Conservation (phyloP, 2,113 vertebrate genomes). For the Chlorocebus sabaeus region DNA sequence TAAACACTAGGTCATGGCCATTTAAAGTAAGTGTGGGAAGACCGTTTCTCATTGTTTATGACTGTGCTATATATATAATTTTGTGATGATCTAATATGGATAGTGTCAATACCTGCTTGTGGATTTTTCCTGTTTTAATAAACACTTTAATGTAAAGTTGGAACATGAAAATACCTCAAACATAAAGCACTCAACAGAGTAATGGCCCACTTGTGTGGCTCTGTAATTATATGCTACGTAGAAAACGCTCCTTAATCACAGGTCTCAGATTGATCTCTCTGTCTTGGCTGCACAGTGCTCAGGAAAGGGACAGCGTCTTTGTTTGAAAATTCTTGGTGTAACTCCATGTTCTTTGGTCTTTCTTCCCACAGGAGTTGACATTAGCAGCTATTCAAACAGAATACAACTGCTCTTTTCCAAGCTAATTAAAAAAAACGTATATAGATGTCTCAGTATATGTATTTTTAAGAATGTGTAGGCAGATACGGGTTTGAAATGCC, state of each 20-base stretch:
- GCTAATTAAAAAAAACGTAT: neutral
- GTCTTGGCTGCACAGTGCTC: neutral
- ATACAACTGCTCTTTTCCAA: constrained; percentile 8
- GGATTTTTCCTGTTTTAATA: constrained; percentile 37
- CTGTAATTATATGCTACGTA: neutral
- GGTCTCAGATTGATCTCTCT: neutral
- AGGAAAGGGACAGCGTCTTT: neutral
- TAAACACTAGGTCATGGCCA: neutral
- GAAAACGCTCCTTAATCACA: constrained; percentile 37
- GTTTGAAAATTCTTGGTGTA: neutral
- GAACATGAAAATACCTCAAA: constrained; percentile 10
- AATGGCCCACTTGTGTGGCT: constrained; percentile 23
- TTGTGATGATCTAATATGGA: constrained; percentile 55
- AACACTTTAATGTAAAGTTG: constrained; percentile 45
- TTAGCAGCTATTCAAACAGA: constrained; percentile 54
- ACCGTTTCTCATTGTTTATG: neutral
- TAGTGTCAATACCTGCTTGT: constrained; percentile 15
- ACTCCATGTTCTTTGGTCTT: neutral
- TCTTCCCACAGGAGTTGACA: constrained; percentile 64
- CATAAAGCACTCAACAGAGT: neutral
- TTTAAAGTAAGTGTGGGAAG: neutral
- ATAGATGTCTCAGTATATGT: neutral
- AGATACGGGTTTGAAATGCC: neutral
- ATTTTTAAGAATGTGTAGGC: neutral
- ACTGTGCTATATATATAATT: constrained; percentile 43